phyloP scores from a whole-genome alignment of 1,140 invertebrate genomes.

The Dysdera silvatica region DNA sequence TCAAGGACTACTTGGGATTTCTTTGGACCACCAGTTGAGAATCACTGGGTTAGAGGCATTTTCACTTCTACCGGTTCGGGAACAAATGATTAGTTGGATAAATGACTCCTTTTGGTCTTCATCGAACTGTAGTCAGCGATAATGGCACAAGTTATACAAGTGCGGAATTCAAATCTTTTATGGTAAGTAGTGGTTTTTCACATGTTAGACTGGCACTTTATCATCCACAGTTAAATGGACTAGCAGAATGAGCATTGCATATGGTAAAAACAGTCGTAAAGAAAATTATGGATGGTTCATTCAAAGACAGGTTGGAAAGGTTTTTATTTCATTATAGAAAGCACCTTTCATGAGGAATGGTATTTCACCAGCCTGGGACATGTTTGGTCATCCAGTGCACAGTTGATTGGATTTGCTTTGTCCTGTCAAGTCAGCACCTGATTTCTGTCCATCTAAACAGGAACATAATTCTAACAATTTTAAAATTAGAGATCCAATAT shows the following conservation, averaged over 20 bases:
- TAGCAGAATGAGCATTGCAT: constrained; percentile 38
- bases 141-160: constrained; percentile 44
- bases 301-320: background rate
- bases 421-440: too few relatives aligned
- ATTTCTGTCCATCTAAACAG: too few relatives aligned
- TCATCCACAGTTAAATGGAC: constrained; percentile 46
- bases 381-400: background rate
- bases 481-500: too few relatives aligned
- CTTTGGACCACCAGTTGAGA: too few relatives aligned
- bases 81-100: too few relatives aligned
- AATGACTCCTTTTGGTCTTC: constrained; percentile 41
- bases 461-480: too few relatives aligned
- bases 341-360: background rate
- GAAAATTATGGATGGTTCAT: background rate
- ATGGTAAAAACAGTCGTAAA: constrained; percentile 23
- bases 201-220: constrained; percentile 40
- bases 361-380: background rate
- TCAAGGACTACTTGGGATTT: too few relatives aligned
- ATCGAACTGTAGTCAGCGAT: constrained; percentile 43
- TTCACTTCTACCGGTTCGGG: too few relatives aligned
- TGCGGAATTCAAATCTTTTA: constrained; percentile 43
- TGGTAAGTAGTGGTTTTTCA: constrained; percentile 40
- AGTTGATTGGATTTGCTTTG: constrained; percentile 7
- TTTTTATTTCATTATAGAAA: constrained; percentile 7
- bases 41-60: too few relatives aligned